A percentile compares a stretch with the other conserved stretches of the same genome.
These are phyloP conservation scores for Cephonodes hylas DNA, from an alignment of 2,888 invertebrate genomes.

Conservation along the genomic window DNA sequence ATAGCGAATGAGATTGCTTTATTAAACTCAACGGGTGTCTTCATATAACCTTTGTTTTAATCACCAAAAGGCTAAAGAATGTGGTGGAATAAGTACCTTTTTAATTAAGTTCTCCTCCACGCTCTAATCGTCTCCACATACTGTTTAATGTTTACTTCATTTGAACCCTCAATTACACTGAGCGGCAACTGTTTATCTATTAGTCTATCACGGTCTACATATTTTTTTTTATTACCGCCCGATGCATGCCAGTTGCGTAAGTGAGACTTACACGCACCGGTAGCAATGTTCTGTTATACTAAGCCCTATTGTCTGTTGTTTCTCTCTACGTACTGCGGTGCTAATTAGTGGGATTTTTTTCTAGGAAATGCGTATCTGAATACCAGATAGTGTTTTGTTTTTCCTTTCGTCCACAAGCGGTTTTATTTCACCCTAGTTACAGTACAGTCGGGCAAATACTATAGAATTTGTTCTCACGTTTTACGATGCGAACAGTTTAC, in stretches of 20 bases:
- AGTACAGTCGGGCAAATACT: neutral
- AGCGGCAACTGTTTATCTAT: neutral
- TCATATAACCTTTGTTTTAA: too few species aligned
- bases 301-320: slow-evolving; percentile 32
- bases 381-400: neutral
- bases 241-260: neutral
- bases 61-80: too few species aligned
- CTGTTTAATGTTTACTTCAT: neutral
- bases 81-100: neutral
- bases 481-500: neutral
- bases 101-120: neutral
- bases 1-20: too few species aligned
- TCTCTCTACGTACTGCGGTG: slow-evolving; percentile 11
- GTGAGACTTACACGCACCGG: neutral
- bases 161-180: neutral
- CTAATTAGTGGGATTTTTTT: neutral
- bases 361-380: neutral
- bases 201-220: slow-evolving; percentile 5
- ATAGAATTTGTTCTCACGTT: neutral
- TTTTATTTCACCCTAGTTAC: neutral
- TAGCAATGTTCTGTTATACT: neutral
- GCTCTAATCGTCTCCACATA: neutral
- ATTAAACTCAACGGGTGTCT: too few species aligned
- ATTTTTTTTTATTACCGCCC: slow-evolving; percentile 8
- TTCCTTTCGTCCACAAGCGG: neutral